These are phyloP conservation scores for Scarus forsteni DNA, from an alignment of 2,797 vertebrate species.

Conservation along the genomic window DNA sequence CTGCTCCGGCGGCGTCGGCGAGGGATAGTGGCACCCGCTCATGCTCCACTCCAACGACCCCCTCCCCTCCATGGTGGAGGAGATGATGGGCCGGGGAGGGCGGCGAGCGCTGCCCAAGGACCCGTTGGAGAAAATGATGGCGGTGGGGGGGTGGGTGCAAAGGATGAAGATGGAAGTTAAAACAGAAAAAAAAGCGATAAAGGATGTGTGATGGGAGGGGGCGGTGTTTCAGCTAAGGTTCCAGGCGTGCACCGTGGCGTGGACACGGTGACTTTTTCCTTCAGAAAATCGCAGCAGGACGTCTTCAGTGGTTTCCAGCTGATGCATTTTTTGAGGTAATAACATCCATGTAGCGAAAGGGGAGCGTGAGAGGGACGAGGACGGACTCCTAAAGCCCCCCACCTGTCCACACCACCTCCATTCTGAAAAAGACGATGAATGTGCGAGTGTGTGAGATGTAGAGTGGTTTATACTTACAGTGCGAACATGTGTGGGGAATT, in stretches of 20 bases:
- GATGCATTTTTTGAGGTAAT: constrained; percentile 81
- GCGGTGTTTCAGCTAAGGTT: constrained; percentile 68
- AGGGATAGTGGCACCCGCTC: constrained; percentile 89
- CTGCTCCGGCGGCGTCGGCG: constrained; percentile 85
- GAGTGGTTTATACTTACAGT: constrained; percentile 66
- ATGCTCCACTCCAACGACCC: constrained; percentile 85
- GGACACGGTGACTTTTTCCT: constrained; percentile 59
- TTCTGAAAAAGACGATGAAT: constrained; percentile 61
- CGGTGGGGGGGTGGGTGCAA: constrained; percentile 49
- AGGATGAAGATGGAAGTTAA: constrained; percentile 41
- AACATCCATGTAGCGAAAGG: constrained; percentile 74
- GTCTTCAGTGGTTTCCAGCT: constrained; percentile 77
- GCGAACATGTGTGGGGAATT: constrained; percentile 57
- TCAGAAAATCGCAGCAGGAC: constrained; percentile 65
- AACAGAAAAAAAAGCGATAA: constrained; percentile 15
- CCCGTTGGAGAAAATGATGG: constrained; percentile 78
- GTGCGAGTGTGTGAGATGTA: constrained; percentile 30
- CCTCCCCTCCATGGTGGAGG: constrained; percentile 75
- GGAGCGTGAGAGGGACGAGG: constrained; percentile 41
- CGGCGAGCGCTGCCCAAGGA: constrained; percentile 75
- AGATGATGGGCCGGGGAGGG: constrained; percentile 69
- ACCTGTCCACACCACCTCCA: constrained; percentile 75
- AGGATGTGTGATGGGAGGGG: constrained; percentile 42
- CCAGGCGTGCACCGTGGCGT: constrained; percentile 62
- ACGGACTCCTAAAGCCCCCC: constrained; percentile 69